Evolutionary conservation across 2,113 vertebrate species (phyloP).

Genomic region (Motacilla alba): DNA sequence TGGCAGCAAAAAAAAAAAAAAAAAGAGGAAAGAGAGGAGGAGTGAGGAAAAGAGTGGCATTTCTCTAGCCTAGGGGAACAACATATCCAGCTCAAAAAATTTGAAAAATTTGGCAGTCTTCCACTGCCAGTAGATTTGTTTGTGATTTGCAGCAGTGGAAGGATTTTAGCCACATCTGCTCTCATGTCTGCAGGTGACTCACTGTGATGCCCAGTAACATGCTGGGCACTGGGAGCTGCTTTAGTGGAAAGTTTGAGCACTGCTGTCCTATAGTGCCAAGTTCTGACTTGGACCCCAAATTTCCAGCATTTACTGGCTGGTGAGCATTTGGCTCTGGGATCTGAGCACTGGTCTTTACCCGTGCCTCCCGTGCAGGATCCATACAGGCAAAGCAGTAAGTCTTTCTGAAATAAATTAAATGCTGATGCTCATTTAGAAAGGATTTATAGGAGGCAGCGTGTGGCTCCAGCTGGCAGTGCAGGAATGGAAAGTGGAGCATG

Average conservation of each 20-base stretch:
- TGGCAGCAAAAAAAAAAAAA: background rate
- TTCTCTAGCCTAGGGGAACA: background rate
- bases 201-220: background rate
- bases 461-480: background rate
- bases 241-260: background rate
- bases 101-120: background rate
- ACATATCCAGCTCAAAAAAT: background rate
- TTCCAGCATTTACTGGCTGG: background rate
- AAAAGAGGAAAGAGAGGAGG: background rate
- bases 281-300: background rate
- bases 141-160: background rate
- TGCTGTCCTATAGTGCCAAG: rapidly evolving
- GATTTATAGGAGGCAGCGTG: background rate
- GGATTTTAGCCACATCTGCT: background rate
- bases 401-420: slow-evolving; percentile 1
- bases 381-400: background rate
- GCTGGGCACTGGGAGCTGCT: background rate
- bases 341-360: background rate
- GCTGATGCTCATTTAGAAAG: background rate
- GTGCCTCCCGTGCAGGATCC: background rate
- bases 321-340: background rate
- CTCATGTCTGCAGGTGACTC: background rate
- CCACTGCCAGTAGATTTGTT: background rate
- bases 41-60: background rate
- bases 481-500: background rate